These are phyloP conservation scores for Anser cygnoides DNA, from an alignment of 2,113 vertebrate species.

Conservation along the genomic window DNA sequence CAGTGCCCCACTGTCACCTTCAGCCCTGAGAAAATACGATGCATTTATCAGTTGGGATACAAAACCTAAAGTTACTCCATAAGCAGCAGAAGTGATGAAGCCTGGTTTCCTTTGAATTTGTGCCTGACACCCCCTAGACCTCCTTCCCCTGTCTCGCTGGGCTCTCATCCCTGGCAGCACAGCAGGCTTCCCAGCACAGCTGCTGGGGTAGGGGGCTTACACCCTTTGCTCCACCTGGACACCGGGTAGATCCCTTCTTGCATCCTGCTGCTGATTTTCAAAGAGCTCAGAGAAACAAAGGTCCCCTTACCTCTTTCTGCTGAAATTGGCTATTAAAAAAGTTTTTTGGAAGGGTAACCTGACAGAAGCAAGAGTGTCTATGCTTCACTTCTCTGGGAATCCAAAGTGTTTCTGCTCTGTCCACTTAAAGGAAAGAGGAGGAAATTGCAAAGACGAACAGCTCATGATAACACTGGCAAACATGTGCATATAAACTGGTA, in stretches of 20 bases:
- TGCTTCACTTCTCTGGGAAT: neutral
- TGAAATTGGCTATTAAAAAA: neutral
- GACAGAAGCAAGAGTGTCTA: neutral
- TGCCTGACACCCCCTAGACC: neutral
- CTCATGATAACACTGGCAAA: neutral
- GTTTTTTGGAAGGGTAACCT: neutral
- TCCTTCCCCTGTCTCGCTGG: neutral
- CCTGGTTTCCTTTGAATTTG: neutral
- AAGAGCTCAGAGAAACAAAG: neutral
- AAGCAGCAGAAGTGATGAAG: neutral
- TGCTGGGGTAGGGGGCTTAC: accelerated
- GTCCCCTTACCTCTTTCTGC: neutral
- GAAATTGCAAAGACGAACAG: neutral
- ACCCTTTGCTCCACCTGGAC: neutral
- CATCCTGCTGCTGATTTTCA: neutral
- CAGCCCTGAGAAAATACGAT: neutral
- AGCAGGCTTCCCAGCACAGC: neutral
- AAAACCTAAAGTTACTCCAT: neutral
- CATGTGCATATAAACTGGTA: neutral
- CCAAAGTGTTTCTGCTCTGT: neutral
- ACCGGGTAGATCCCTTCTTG: neutral
- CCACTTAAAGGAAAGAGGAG: neutral
- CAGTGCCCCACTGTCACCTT: neutral
- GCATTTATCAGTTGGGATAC: neutral
- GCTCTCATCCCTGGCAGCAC: neutral